These are phyloP conservation scores for Arctocebus calabarensis DNA, from an alignment of 2,797 vertebrate species.

Conservation along the genomic window DNA sequence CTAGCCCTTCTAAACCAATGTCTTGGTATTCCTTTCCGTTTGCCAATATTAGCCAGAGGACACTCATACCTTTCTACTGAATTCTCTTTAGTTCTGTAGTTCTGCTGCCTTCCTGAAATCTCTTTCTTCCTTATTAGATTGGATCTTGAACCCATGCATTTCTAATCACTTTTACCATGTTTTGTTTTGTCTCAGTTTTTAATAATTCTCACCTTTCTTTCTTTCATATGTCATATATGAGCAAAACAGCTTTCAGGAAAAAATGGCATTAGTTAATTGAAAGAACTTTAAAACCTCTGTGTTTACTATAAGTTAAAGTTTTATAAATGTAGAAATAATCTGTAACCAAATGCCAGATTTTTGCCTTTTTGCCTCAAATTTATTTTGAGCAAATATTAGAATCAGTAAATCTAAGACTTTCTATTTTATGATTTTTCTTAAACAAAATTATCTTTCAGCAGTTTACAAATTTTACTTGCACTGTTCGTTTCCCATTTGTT, in stretches of 20 bases:
- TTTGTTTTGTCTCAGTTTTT: slow-evolving; percentile 26
- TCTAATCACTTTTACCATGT: neutral
- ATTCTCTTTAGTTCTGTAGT: neutral
- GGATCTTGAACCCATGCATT: neutral
- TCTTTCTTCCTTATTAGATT: slow-evolving; percentile 5
- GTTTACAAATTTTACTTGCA: slow-evolving; percentile 44
- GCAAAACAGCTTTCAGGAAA: neutral
- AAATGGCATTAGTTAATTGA: slow-evolving; percentile 33
- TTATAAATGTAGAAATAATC: slow-evolving; percentile 54
- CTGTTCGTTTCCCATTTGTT: slow-evolving; percentile 22
- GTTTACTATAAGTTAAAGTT: neutral
- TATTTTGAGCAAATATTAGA: slow-evolving; percentile 14
- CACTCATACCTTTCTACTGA: neutral
- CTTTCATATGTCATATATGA: slow-evolving; percentile 22
- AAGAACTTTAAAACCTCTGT: slow-evolving; percentile 30
- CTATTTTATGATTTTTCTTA: slow-evolving; percentile 44
- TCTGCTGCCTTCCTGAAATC: neutral
- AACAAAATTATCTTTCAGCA: slow-evolving; percentile 38
- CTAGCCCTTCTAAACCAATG: neutral
- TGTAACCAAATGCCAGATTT: slow-evolving; percentile 27
- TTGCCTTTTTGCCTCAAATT: slow-evolving; percentile 20
- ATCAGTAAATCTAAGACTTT: slow-evolving; percentile 8
- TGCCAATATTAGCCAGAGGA: neutral
- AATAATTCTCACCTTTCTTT: slow-evolving; percentile 36
- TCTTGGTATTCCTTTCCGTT: neutral